phyloP scores from a whole-genome alignment of 2,797 vertebrate genomes.

The Labeo calbasu region DNA sequence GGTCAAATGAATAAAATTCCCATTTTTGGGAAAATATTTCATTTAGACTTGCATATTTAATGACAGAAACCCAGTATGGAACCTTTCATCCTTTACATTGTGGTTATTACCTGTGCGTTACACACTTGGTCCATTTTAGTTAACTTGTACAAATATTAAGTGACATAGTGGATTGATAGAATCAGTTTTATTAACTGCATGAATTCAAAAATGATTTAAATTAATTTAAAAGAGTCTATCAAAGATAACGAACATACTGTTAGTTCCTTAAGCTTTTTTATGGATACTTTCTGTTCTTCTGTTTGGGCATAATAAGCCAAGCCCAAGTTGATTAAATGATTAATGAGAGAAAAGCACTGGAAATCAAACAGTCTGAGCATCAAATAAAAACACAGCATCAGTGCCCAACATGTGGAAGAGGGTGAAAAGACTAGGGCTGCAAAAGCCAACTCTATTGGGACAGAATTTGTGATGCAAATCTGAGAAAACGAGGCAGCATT shows the following conservation, averaged over 20 bases:
- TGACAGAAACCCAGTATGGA: not conserved
- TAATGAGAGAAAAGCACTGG: conserved; percentile 18
- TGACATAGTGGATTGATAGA: not conserved
- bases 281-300: not conserved
- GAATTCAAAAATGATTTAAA: not conserved
- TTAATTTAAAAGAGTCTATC: not conserved
- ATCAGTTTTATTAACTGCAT: not conserved
- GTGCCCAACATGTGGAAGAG: conserved; percentile 23
- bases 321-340: conserved; percentile 17
- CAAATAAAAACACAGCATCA: conserved; percentile 10
- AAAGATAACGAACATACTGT: not conserved
- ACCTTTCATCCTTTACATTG: not conserved
- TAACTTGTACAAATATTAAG: not conserved
- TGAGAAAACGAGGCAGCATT: conserved; percentile 39
- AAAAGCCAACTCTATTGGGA: conserved; percentile 29
- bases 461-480: conserved; percentile 61
- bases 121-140: not conserved
- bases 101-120: not conserved
- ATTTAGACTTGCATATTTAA: not conserved
- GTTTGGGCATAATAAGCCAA: conserved; percentile 28
- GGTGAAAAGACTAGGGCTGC: not conserved
- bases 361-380: conserved; percentile 4
- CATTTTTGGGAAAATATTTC: not conserved
- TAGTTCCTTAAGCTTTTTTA: not conserved
- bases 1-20: not conserved